Evolutionary conservation across 1,140 invertebrate genomes (phyloP).

Genomic region (Nomia melanderi): DNA sequence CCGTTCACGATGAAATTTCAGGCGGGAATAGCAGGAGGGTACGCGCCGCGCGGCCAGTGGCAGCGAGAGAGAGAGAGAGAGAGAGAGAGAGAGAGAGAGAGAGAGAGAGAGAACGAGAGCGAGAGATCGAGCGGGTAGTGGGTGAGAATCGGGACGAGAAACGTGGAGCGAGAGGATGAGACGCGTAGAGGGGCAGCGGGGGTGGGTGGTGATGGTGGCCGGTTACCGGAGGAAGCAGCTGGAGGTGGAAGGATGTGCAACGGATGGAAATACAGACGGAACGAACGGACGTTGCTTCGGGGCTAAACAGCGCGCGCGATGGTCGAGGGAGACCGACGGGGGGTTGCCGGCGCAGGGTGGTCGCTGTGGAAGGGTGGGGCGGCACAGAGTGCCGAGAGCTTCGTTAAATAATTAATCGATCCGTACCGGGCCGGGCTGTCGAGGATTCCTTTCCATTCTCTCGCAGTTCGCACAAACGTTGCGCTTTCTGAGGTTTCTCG

Average conservation of each 20-base stretch:
- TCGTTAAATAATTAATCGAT: conserved; percentile 58
- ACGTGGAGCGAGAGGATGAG: no score
- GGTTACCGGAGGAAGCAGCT: conserved; percentile 30
- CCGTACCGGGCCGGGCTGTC: conserved; percentile 27
- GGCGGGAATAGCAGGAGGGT: conserved; percentile 4
- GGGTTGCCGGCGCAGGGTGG: background rate
- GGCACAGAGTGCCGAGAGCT: conserved; percentile 30
- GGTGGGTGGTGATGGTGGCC: background rate
- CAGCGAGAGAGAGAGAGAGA: no score
- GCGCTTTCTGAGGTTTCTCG: conserved; percentile 39
- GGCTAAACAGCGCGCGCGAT: conserved; percentile 31
- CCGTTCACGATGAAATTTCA: conserved; percentile 63
- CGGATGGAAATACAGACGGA: conserved; percentile 34
- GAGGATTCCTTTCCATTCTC: conserved; percentile 33
- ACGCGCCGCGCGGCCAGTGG: background rate
- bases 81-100: no score
- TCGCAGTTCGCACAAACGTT: conserved; percentile 29
- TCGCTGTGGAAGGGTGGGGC: conserved; percentile 1
- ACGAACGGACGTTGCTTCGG: conserved; percentile 47
- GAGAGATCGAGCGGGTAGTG: no score
- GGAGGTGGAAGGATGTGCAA: conserved; percentile 32
- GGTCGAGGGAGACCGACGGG: background rate
- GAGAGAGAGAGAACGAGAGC: no score
- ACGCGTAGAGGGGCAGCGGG: background rate
- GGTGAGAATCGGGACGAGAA: no score